These are phyloP conservation scores for Meliscaeva auricollis DNA, from an alignment of 2,888 invertebrate genomes.

Conservation along the genomic window DNA sequence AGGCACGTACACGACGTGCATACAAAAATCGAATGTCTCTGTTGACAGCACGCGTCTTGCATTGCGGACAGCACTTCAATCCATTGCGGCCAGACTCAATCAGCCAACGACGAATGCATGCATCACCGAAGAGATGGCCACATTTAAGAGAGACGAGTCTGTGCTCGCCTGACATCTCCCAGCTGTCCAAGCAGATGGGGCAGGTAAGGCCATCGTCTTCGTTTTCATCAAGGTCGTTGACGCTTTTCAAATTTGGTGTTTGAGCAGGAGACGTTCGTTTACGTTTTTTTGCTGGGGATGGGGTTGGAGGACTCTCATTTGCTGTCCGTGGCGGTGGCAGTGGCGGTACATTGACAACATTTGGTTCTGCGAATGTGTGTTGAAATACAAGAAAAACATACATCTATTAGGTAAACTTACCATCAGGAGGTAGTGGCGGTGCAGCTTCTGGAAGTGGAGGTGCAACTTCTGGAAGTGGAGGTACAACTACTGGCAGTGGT, in stretches of 20 bases:
- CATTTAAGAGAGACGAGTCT: slow-evolving; percentile 94
- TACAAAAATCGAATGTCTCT: slow-evolving; percentile 92
- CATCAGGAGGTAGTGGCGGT: slow-evolving; percentile 12
- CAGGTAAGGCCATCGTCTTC: slow-evolving; percentile 90
- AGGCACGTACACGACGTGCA: slow-evolving; percentile 89
- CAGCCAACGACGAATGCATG: slow-evolving; percentile 86
- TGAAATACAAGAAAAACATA: too few species aligned
- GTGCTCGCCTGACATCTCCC: slow-evolving; percentile 94
- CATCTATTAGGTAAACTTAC: background rate
- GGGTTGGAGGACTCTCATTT: slow-evolving; percentile 73
- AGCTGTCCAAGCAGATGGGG: slow-evolving; percentile 94
- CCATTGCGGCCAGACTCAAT: slow-evolving; percentile 80
- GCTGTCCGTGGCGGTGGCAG: slow-evolving; percentile 17
- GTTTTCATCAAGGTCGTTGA: slow-evolving; percentile 79
- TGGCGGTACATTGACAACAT: background rate
- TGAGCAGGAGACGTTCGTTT: slow-evolving; percentile 78
- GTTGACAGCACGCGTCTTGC: slow-evolving; percentile 89
- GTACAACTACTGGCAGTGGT: slow-evolving; percentile 7
- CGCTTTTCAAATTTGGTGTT: slow-evolving; percentile 78
- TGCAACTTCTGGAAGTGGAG: slow-evolving; percentile 16
- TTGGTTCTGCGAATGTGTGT: slow-evolving; percentile 22
- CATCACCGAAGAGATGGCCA: slow-evolving; percentile 95
- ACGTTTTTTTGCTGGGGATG: slow-evolving; percentile 81
- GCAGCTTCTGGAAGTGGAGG: background rate
- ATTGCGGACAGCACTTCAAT: slow-evolving; percentile 91